Conservation (phyloP, 2,888 invertebrate species). For the Cistogaster globosa region DNA sequence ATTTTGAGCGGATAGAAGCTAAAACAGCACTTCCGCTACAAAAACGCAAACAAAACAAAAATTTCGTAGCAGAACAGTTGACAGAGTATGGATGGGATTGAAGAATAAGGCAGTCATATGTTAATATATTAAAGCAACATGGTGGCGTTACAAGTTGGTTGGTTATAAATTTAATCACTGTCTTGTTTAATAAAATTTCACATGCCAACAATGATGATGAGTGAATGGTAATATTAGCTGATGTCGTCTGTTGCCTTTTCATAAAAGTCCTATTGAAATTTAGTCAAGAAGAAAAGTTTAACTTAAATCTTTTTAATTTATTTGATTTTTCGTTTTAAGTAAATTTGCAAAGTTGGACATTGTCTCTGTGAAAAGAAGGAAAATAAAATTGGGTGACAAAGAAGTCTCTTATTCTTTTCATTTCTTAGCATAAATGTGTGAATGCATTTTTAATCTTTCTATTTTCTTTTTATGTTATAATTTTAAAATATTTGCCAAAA, state of each 20-base stretch:
- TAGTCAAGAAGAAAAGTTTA: constrained; percentile 62
- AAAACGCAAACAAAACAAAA: constrained; percentile 19
- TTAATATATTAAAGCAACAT: constrained; percentile 29
- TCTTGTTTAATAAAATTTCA: constrained; percentile 17
- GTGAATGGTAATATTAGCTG: constrained; percentile 18
- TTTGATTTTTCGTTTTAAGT: no score
- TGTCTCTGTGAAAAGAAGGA: background rate
- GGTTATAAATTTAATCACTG: constrained; percentile 35
- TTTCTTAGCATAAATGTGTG: background rate
- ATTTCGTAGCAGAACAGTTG: constrained; percentile 5
- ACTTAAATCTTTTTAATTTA: background rate
- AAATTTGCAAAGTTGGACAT: constrained; percentile 20
- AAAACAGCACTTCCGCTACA: constrained; percentile 67
- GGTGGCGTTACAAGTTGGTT: background rate
- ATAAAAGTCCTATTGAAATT: constrained; percentile 55
- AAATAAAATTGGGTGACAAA: constrained; percentile 64
- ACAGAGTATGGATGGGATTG: constrained; percentile 44
- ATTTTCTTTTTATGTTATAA: background rate
- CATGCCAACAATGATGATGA: constrained; percentile 44
- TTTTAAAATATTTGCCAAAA: constrained; percentile 42
- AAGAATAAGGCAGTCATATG: constrained; percentile 4
- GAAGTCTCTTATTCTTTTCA: constrained; percentile 22
- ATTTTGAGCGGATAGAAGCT: constrained; percentile 67
- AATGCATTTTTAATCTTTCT: constrained; percentile 30
- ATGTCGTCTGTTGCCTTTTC: constrained; percentile 47